These are phyloP conservation scores for Cyprinodon brontotheroides DNA, from an alignment of 2,113 vertebrate species.

Conservation along the genomic window DNA sequence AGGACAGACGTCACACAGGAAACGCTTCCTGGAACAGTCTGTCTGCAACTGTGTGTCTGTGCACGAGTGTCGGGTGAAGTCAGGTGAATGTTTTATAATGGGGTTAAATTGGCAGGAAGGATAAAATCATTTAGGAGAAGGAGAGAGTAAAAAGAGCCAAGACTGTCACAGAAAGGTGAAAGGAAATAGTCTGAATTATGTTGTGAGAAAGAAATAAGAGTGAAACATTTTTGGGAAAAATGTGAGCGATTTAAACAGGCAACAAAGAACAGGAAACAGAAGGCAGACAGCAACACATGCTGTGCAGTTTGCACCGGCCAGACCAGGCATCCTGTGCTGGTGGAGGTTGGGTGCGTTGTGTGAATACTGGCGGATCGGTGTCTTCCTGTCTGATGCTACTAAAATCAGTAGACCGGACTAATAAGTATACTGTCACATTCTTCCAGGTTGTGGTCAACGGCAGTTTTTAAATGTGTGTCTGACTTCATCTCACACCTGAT, in stretches of 20 bases:
- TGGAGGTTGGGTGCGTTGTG: background rate
- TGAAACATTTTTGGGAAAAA: background rate
- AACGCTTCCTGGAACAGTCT: slow-evolving; percentile 61
- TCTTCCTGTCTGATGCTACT: slow-evolving; percentile 25
- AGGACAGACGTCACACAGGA: slow-evolving; percentile 63
- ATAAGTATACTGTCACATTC: slow-evolving; percentile 21
- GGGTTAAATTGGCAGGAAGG: background rate
- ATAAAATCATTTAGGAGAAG: background rate
- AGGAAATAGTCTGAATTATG: background rate
- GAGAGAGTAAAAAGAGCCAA: background rate
- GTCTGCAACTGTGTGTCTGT: slow-evolving; percentile 2
- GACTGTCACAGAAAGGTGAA: background rate
- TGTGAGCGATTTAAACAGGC: slow-evolving; percentile 7
- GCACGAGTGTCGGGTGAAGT: background rate
- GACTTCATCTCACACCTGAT: slow-evolving; percentile 31
- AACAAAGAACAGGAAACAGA: slow-evolving; percentile 23
- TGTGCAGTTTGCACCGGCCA: slow-evolving; percentile 13
- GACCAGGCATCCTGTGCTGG: slow-evolving; percentile 23
- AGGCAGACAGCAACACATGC: slow-evolving; percentile 2
- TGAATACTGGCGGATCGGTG: slow-evolving; percentile 21
- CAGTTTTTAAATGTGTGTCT: background rate
- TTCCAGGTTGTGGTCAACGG: slow-evolving; percentile 4
- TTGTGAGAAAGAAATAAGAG: background rate
- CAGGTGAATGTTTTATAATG: slow-evolving; percentile 1
- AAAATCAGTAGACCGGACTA: slow-evolving; percentile 7